Base-by-base conservation (phyloP, 2,113 vertebrate species). In the Promerops cafer region DNA sequence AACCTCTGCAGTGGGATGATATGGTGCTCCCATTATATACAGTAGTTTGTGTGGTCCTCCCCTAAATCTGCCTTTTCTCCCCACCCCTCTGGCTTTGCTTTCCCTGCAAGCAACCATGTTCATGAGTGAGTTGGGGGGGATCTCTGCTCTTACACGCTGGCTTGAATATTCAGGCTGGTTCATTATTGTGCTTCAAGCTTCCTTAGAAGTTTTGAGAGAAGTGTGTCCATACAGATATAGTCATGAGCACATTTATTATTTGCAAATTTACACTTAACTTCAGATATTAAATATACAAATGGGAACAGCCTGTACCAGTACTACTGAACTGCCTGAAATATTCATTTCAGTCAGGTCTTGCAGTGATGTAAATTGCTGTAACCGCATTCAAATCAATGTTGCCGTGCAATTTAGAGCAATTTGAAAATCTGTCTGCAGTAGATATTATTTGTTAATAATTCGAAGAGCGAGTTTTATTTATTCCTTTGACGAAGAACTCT, bases 211-310 rank as follows among this genome's bases (percentile, higher is more conserved):
- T 79, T 72, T 60, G 65, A 72, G 79, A 80, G 57, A 71, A 84
- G 78, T 1, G 1, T 69, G 66, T 84, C 77, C 81, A 79, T 85
- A 65, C 54, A 84, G 82, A 96, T 87, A 40, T 6, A 72, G 45
- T 82, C 77, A 87, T 94, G 87, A 85, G 35, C 45, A 50, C 72
- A 42, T 91, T 87, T 89, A 93, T 96, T 94, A 94, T 91, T 96
- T 89, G 65, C 61, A 92, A 91, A 91, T 91, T 87, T 96, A 57
- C 63, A 53, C 83, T 81, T 90, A 92, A 78, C 77, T 83, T 94
- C 33, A 26, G 23, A 45, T 91, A 61, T 87, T 92, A 93, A 78
- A 78, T 78, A 75, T 71, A 95, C 87, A 91, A 92, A 84, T 57
- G 49, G 50, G 74, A 94, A 68, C 77, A 96, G 81, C 49, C 65